Percentiles rank a stretch among this genome's conserved stretches.
Conservation (phyloP, 2,113 vertebrate genomes). For the Stictonetta naevosa region DNA sequence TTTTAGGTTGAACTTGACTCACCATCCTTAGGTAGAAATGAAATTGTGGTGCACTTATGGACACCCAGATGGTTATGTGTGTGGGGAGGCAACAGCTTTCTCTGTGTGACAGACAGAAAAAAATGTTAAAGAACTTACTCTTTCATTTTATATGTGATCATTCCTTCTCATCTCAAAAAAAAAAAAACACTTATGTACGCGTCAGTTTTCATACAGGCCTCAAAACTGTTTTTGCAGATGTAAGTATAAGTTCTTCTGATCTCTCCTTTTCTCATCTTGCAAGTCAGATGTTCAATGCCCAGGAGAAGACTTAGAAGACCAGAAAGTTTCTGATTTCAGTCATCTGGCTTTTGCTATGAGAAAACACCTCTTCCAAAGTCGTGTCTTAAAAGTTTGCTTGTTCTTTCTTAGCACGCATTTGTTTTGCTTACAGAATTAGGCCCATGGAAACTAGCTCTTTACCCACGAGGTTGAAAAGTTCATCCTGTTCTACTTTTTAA, state of each 20-base stretch:
- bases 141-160: background rate
- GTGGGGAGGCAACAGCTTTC: background rate
- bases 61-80: background rate
- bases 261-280: background rate
- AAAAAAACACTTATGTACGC: background rate
- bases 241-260: background rate
- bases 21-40: background rate
- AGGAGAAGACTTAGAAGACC: background rate
- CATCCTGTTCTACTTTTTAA: constrained; percentile 38
- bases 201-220: background rate
- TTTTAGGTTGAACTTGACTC: background rate
- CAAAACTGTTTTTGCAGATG: background rate
- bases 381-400: background rate
- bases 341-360: background rate
- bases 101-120: background rate
- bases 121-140: background rate
- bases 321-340: background rate
- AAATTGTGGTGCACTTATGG: fast-evolving
- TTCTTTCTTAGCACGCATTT: background rate
- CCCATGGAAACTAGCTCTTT: constrained; percentile 10
- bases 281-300: background rate
- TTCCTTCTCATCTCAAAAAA: background rate
- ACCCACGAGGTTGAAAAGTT: constrained; percentile 56
- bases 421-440: constrained; percentile 8
- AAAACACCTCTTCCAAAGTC: background rate